Percentiles rank a stretch among this genome's conserved stretches.
Conservation (phyloP, 1,140 invertebrate genomes). For the Anastrepha ludens region DNA sequence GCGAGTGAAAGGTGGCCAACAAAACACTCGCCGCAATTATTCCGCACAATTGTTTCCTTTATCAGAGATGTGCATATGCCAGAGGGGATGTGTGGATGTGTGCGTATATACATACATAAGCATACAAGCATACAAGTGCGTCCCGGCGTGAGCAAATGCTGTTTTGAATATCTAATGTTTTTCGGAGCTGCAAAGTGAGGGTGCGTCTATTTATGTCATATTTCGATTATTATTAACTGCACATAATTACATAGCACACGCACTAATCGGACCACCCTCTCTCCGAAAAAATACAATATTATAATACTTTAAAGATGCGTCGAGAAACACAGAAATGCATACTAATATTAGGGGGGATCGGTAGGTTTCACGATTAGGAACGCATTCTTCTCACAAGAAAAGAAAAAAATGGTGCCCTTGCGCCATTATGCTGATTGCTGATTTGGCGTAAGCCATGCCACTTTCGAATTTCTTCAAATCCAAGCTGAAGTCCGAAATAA, state of each 20-base stretch:
- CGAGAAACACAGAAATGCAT: neutral
- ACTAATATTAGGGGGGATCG: neutral
- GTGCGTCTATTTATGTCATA: constrained; percentile 48
- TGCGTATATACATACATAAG: too few relatives aligned
- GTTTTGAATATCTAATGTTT: constrained; percentile 10
- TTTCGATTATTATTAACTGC: constrained; percentile 44
- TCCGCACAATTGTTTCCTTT: constrained; percentile 23
- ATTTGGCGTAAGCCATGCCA: too few relatives aligned
- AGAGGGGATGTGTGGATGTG: neutral
- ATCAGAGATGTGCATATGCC: neutral
- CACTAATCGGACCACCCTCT: constrained; percentile 5
- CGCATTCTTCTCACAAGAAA: too few relatives aligned
- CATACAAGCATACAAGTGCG: too few relatives aligned
- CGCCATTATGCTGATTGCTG: too few relatives aligned
- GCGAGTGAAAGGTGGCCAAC: neutral
- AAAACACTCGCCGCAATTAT: constrained; percentile 7
- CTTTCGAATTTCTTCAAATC: too few relatives aligned
- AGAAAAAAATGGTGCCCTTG: too few relatives aligned
- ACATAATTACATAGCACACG: constrained; percentile 43
- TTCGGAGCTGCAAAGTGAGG: neutral
- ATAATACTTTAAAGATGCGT: constrained; percentile 7
- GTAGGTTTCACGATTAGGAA: too few relatives aligned
- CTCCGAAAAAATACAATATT: neutral
- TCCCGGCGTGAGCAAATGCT: constrained; percentile 6
- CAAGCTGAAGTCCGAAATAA: too few relatives aligned